Conservation (phyloP, 2,113 vertebrate genomes). For the Sorex araneus region DNA sequence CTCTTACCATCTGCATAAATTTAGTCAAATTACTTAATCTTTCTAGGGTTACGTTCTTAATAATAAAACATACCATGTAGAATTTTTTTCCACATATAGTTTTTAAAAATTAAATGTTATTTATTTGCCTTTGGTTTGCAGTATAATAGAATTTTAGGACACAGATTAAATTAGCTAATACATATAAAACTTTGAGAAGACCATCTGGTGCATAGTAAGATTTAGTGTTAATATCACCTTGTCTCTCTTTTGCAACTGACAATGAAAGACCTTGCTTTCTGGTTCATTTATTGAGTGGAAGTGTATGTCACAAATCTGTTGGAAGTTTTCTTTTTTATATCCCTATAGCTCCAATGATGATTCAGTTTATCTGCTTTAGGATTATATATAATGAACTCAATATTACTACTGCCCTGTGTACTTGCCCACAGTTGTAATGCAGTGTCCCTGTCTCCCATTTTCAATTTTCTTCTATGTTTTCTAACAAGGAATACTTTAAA, state of each 20-base stretch:
- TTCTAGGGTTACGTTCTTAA: neutral
- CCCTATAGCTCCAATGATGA: neutral
- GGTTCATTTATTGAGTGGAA: neutral
- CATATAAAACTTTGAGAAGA: neutral
- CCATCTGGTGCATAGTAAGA: neutral
- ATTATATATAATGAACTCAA: neutral
- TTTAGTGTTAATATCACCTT: neutral
- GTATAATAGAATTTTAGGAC: too few relatives aligned
- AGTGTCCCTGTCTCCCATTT: neutral
- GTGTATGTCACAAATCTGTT: neutral
- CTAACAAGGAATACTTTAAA: too few relatives aligned
- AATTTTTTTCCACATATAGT: too few relatives aligned
- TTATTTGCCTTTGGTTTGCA: too few relatives aligned
- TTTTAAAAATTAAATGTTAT: too few relatives aligned
- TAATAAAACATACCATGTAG: too few relatives aligned
- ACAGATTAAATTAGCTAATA: neutral
- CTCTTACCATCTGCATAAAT: neutral
- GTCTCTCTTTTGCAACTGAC: slow-evolving; percentile 4
- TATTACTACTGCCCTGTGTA: neutral
- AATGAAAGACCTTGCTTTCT: neutral
- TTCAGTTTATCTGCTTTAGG: neutral
- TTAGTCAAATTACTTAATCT: neutral
- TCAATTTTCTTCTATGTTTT: neutral
- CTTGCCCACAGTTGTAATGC: neutral
- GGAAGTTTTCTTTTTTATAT: neutral